Base-by-base conservation (phyloP, 1,140 invertebrate genomes). In the Oryzaephilus surinamensis region DNA sequence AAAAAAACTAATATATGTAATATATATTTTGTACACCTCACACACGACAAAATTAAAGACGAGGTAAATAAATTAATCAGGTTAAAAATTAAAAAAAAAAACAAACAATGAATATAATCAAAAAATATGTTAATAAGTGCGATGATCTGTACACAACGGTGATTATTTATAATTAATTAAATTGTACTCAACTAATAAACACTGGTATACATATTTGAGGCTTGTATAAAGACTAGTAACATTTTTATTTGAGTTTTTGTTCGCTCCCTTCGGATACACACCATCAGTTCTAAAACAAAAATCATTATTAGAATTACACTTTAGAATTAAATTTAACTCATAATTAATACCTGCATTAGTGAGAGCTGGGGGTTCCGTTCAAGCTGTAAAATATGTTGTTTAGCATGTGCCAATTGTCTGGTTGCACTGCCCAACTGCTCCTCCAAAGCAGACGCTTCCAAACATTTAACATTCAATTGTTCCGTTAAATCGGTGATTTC, bases 391-490 rank as follows among this genome's bases (percentile, higher is more conserved):
- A 84, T 80, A 52, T 81, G 78, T 51, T 84, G 79, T 56, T 85
- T 82, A 23, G 84, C 82, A 46, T 86, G 79, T 38, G 77, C 69
- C 13, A 90, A 63, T 61, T 87, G 82, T 47, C 79, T 76, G n/a
- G 75, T 80, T 34, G 84, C 70, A 17, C 71, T 64, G 32, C 81
- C 76, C 14, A 92, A 69, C 56, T 87, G 79, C 60, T 92, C 87
- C 54, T 91, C 85, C 24, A 92, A 62, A 13, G 81, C 76, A 1
- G 87, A 84, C 8, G 85, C 84, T 61, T 94, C 88, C 29, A 93
- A 75, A 64, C 90, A 93, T 60, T 93, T 94, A 6, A 85, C 76
- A 1, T 88, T 91, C 63, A 93, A 90, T 54, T 90, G 86, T 46
- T 92, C 83, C 1, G 86, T 89, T 30, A 95, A 68, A 10, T 85